Conservation (phyloP, 1,140 invertebrate species). For the Harlomillsia oculata region DNA sequence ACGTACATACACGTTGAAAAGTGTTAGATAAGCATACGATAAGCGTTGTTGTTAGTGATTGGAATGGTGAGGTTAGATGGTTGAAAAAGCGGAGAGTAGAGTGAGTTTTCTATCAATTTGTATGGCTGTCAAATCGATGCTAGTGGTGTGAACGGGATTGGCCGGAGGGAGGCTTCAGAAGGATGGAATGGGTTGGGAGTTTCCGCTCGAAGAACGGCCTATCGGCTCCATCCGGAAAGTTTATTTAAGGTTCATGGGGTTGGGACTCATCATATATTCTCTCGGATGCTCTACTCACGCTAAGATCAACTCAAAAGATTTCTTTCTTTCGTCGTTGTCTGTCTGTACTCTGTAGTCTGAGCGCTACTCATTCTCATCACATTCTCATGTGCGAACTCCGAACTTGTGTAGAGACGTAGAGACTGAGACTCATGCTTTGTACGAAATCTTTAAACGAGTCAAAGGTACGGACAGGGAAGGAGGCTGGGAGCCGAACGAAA, state of each 20-base stretch:
- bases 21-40: too few relatives aligned
- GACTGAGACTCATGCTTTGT: too few relatives aligned
- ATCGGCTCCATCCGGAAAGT: slow-evolving; percentile 24
- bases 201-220: slow-evolving; percentile 29
- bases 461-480: too few relatives aligned
- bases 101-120: slow-evolving; percentile 8
- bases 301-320: slow-evolving; percentile 16
- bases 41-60: too few relatives aligned
- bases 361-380: background rate
- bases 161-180: slow-evolving; percentile 27
- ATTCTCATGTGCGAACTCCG: background rate
- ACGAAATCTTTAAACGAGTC: too few relatives aligned
- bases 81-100: background rate
- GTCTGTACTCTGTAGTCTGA: background rate
- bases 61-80: slow-evolving; percentile 1
- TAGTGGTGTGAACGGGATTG: slow-evolving; percentile 31
- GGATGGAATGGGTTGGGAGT: slow-evolving; percentile 30
- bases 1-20: too few relatives aligned
- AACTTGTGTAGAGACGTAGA: too few relatives aligned
- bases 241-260: slow-evolving; percentile 25
- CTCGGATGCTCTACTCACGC: slow-evolving; percentile 1
- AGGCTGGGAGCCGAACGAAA: too few relatives aligned
- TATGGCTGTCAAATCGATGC: slow-evolving; percentile 24
- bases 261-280: slow-evolving; percentile 6
- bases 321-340: slow-evolving; percentile 7